Conservation (phyloP, 2,113 vertebrate species). For the Ammospiza caudacuta region DNA sequence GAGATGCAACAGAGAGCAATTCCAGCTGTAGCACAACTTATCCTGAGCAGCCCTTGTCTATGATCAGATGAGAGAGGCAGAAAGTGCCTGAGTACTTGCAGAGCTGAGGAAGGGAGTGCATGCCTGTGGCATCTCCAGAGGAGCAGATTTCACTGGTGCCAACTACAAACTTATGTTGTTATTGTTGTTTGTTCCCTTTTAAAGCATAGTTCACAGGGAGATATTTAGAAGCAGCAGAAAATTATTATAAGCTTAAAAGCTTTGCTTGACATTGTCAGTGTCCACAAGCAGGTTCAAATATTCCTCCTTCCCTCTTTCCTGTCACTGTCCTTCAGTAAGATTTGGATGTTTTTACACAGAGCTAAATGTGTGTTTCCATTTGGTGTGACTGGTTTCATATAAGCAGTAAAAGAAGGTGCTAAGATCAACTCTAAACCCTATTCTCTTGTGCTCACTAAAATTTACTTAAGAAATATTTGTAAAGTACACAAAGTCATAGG, state of each 20-base stretch:
- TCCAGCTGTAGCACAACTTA: accelerated
- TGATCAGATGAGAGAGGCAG: not conserved
- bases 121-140: not conserved
- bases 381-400: not conserved
- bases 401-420: not conserved
- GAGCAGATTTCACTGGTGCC: not conserved
- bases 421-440: not conserved
- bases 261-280: not conserved
- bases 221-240: not conserved
- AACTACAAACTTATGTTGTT: not conserved
- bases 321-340: not conserved
- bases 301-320: not conserved
- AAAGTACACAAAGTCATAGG: not conserved
- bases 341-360: not conserved
- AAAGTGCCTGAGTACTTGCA: not conserved
- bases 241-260: not conserved
- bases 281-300: not conserved
- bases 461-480: not conserved
- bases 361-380: not conserved
- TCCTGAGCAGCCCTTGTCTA: not conserved
- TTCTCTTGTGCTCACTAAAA: not conserved
- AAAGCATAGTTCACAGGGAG: not conserved
- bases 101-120: not conserved
- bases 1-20: not conserved
- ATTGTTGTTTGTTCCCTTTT: not conserved